Conservation (phyloP, 2,113 vertebrate species). For the Tiliqua scincoides region DNA sequence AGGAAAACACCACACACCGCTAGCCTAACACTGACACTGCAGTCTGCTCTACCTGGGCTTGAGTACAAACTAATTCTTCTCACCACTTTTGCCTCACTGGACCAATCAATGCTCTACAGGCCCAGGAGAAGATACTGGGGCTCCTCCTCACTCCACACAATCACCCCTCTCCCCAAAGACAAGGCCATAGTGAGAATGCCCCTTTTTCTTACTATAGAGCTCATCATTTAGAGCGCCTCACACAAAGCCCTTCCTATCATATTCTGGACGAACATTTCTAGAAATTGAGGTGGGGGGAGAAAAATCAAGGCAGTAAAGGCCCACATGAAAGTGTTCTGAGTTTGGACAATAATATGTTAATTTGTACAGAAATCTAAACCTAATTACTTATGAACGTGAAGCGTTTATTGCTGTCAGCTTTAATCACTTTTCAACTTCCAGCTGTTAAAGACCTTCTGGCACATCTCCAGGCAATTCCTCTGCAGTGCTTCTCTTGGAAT, state of each 20-base stretch:
- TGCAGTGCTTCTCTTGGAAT: slow-evolving; percentile 74
- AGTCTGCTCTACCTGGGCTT: too few relatives aligned
- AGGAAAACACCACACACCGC: too few relatives aligned
- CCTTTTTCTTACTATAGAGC: background rate
- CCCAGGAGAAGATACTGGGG: background rate
- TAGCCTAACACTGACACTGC: too few relatives aligned
- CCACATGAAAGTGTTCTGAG: slow-evolving; percentile 48
- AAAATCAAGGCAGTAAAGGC: background rate
- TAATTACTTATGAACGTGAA: slow-evolving; percentile 78
- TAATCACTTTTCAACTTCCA: slow-evolving; percentile 83
- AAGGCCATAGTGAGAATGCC: too few relatives aligned
- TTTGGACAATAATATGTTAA: slow-evolving; percentile 76
- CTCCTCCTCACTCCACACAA: too few relatives aligned
- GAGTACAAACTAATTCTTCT: too few relatives aligned
- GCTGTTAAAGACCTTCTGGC: slow-evolving; percentile 82
- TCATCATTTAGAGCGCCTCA: background rate
- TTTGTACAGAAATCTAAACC: slow-evolving; percentile 73
- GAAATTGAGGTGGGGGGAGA: background rate
- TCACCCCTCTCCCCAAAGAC: too few relatives aligned
- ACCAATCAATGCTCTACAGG: too few relatives aligned
- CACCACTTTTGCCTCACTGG: too few relatives aligned
- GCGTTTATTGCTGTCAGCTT: slow-evolving; percentile 82
- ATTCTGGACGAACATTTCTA: background rate
- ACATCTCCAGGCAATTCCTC: slow-evolving; percentile 76
- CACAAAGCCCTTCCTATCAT: background rate